Evolutionary conservation across 2,888 invertebrate genomes (phyloP).

Genomic region (Tiliacea aurago): DNA sequence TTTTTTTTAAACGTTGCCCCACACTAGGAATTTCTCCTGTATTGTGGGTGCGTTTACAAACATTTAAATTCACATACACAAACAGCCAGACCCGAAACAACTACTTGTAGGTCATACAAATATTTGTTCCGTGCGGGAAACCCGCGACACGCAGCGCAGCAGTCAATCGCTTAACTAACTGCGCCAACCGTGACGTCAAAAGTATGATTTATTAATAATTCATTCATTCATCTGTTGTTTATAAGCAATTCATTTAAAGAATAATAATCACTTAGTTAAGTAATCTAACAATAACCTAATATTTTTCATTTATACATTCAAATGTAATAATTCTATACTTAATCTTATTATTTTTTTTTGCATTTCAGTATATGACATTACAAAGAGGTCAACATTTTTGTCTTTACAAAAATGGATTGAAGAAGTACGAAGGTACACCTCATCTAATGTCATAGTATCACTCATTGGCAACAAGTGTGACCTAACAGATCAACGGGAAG

Average conservation of each 20-base stretch:
- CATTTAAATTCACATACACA: too few relatives aligned
- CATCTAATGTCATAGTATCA: conserved; percentile 96
- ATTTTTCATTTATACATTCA: background rate
- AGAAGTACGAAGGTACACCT: conserved; percentile 98
- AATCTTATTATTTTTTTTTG: background rate
- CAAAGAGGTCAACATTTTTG: conserved; percentile 97
- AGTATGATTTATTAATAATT: background rate
- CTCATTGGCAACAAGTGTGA: conserved; percentile 98
- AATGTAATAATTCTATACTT: background rate
- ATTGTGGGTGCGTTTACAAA: too few relatives aligned
- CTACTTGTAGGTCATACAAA: too few relatives aligned
- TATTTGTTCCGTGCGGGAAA: too few relatives aligned
- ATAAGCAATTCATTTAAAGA: background rate
- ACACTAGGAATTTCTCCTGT: too few relatives aligned
- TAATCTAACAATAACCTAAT: background rate
- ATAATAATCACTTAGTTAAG: background rate
- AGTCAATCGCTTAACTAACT: too few relatives aligned
- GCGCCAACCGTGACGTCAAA: too few relatives aligned
- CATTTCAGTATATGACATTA: conserved; percentile 96
- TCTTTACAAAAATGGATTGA: conserved; percentile 98
- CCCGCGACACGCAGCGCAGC: too few relatives aligned
- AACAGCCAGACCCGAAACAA: too few relatives aligned
- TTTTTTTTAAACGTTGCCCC: too few relatives aligned
- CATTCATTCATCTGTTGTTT: conserved; percentile 9
- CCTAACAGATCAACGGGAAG: conserved; percentile 94